phyloP scores from a whole-genome alignment of 2,888 invertebrate species.

The Volucella inanis region DNA sequence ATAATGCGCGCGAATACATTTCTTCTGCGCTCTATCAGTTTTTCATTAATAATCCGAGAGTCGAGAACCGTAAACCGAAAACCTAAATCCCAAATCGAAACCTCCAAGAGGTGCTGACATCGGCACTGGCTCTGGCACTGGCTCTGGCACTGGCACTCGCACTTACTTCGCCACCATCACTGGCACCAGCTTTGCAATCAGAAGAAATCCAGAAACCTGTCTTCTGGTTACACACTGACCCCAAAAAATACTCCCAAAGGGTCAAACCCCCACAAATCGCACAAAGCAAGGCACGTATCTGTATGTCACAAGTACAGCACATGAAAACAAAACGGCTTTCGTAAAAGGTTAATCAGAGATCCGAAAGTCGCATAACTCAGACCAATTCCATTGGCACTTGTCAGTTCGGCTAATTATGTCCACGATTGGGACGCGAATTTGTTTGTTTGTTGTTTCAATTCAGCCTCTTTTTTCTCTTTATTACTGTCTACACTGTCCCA shows the following conservation, averaged over 20 bases:
- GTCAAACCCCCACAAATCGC: conserved; percentile 54
- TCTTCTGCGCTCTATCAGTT: conserved; percentile 60
- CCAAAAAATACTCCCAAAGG: conserved; percentile 49
- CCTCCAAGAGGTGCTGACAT: conserved; percentile 4
- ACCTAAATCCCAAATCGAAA: conserved; percentile 3
- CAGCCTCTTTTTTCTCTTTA: background rate
- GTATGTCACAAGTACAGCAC: conserved; percentile 14
- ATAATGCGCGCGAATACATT: conserved; percentile 46
- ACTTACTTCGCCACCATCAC: too few species aligned
- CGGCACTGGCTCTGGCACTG: too few species aligned
- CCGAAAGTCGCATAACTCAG: conserved; percentile 68
- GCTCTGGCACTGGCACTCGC: too few species aligned
- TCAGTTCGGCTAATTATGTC: conserved; percentile 69
- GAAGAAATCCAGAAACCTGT: conserved; percentile 46
- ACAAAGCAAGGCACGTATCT: background rate
- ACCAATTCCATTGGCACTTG: conserved; percentile 67
- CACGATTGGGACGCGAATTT: conserved; percentile 54
- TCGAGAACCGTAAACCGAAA: conserved; percentile 15
- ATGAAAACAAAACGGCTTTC: conserved; percentile 56
- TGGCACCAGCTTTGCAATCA: too few species aligned
- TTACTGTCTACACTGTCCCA: background rate
- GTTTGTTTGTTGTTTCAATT: conserved; percentile 23
- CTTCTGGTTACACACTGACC: conserved; percentile 54
- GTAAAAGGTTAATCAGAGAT: conserved; percentile 68
- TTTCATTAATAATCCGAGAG: conserved; percentile 58